Percentiles rank a stretch among this genome's conserved stretches.
Conservation (phyloP, 2,888 invertebrate genomes). For the Lithophane socia region DNA sequence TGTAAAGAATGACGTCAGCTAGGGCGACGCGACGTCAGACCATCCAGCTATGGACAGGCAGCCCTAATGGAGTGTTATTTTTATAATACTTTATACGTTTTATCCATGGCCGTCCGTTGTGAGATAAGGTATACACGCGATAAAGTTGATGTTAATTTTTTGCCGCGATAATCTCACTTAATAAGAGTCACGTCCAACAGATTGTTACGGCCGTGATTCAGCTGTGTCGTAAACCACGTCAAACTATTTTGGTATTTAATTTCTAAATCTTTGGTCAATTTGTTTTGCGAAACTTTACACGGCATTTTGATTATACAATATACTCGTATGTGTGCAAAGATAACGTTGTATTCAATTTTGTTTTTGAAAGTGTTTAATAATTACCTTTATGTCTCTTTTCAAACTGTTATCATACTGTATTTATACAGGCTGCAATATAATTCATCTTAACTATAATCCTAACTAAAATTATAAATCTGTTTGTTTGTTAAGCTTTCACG, state of each 20-base stretch:
- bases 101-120: slow-evolving; percentile 61
- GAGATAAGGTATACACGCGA: slow-evolving; percentile 63
- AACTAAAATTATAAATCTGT: too few species aligned
- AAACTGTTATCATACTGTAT: slow-evolving; percentile 14
- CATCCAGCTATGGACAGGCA: slow-evolving; percentile 30
- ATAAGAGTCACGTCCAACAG: slow-evolving; percentile 57
- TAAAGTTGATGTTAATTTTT: slow-evolving; percentile 60
- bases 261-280: slow-evolving; percentile 39
- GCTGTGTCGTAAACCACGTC: slow-evolving; percentile 44
- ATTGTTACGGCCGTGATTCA: slow-evolving; percentile 55
- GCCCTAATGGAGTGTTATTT: slow-evolving; percentile 55
- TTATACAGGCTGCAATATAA: not conserved
- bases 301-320: slow-evolving; percentile 19
- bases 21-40: slow-evolving; percentile 34
- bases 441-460: too few species aligned
- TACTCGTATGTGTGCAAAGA: not conserved
- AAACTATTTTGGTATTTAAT: slow-evolving; percentile 50
- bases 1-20: slow-evolving; percentile 49
- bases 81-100: slow-evolving; percentile 50
- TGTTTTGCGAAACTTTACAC: slow-evolving; percentile 20
- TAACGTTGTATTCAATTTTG: not conserved
- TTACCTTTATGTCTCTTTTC: slow-evolving; percentile 13
- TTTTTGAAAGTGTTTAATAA: not conserved
- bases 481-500: too few species aligned
- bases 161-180: slow-evolving; percentile 57